phyloP scores from a whole-genome alignment of 2,797 vertebrate genomes.

The Sebastes aleutianus region DNA sequence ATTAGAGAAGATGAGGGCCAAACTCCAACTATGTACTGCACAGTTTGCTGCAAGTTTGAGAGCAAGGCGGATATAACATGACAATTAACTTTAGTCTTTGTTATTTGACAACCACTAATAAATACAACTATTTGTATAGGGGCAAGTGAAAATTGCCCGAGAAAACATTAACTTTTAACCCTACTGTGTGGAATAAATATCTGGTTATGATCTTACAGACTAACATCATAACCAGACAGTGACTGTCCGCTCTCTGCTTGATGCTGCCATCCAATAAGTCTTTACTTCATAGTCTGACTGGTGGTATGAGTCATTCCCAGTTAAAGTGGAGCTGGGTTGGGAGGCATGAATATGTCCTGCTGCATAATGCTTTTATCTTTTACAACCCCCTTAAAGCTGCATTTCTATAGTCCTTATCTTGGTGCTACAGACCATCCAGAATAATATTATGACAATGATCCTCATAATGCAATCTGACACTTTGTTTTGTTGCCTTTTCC shows the following conservation, averaged over 20 bases:
- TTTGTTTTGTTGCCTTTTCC: not conserved
- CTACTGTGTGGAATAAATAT: not conserved
- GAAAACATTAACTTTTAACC: no score
- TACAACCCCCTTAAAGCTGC: not conserved
- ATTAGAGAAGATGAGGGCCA: no score
- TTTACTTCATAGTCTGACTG: not conserved
- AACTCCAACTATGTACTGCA: no score
- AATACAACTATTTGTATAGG: no score
- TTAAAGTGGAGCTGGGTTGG: not conserved
- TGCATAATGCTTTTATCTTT: not conserved
- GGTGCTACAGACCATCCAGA: not conserved
- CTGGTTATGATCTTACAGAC: not conserved
- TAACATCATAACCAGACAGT: not conserved
- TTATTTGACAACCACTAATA: no score
- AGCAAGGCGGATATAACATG: no score
- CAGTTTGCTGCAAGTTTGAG: no score
- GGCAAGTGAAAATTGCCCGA: no score
- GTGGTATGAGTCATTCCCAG: not conserved
- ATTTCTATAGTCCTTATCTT: not conserved
- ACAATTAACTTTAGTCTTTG: no score
- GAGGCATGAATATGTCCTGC: fast-evolving
- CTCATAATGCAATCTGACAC: not conserved
- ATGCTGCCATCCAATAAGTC: not conserved
- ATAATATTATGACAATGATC: not conserved
- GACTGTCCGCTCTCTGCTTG: not conserved